Evolutionary conservation across 53 echinoderm and acorn worm species (phyloP).

Genomic region (Temnopleurus reevesii): DNA sequence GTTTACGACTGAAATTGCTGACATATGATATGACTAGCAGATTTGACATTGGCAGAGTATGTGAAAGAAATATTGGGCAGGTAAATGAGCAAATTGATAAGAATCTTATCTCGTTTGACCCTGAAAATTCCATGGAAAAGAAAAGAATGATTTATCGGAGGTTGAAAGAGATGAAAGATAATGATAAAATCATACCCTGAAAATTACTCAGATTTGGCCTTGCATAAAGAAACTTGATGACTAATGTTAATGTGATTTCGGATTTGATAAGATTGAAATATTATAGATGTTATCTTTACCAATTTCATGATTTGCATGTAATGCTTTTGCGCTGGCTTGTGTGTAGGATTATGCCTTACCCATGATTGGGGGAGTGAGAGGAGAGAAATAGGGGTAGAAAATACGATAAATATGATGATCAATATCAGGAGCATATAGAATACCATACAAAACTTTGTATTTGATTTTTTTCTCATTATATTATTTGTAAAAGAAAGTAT

Average conservation of each 20-base stretch:
- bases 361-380: not conserved
- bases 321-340: not conserved
- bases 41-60: not conserved
- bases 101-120: constrained; percentile 30
- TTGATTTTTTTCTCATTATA: no score
- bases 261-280: constrained; percentile 34
- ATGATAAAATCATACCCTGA: constrained; percentile 38
- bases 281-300: constrained; percentile 16
- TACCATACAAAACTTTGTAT: no score
- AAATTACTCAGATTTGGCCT: constrained; percentile 40
- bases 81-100: not conserved
- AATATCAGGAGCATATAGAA: no score
- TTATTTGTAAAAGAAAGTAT: no score
- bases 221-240: constrained; percentile 42
- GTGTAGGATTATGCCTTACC: no score
- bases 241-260: constrained; percentile 32
- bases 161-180: constrained; percentile 19
- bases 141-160: not conserved
- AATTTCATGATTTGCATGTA: constrained; percentile 34
- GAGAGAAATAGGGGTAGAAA: not conserved
- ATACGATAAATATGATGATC: no score
- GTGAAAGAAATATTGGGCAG: not conserved
- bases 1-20: not conserved
- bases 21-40: not conserved
- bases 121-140: constrained; percentile 31